Base-by-base conservation (phyloP, 2,113 vertebrate species). In the Spermophilus dauricus region DNA sequence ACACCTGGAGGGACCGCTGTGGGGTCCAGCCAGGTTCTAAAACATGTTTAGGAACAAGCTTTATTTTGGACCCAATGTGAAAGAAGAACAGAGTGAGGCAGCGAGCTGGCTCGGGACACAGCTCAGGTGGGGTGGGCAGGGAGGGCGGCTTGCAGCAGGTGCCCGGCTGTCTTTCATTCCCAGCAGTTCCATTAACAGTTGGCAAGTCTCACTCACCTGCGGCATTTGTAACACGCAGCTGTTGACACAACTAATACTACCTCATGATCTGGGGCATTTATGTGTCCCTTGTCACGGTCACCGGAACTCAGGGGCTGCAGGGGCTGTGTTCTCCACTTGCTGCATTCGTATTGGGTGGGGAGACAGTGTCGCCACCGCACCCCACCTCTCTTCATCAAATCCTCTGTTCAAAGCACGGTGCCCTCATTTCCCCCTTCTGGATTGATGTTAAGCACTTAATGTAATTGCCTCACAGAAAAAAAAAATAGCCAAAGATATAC, bases 141-240 rank as follows among this genome's bases (percentile, higher is more conserved):
- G 53, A 75, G 85, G 70, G 83, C 0, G 24, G 39, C 58, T 20
- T 0, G 22, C 1, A 2, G 86, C 91, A 76, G 48, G 89, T 76
- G 89, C 70, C 95, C 81, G 14, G 80, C 8, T 53, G 24, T 77
- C 95, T 91, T 91, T 76, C 26, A n/a, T 86, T 89, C 95, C 93
- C 84, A 97, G 61, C 89, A 96, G 89, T 96, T 97, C 95, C 96
- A 97, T 98, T 97, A 97, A 75, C 72, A 26, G 70, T 97, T 97
- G 97, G 91, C 91, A 97, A 65, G 89, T 70, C 61, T 45, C 84
- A 85, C 80, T 96, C 80, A 86, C 94, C 78, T 96, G 94, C 63
- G 67, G 89, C 45, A 30, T 95, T 86, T 70, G 80, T 78, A 70
- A 89, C 72, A 53, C 12, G 70, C 70, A 6, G 0, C 39, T 72